Percentiles rank a stretch among this genome's conserved stretches.
These are phyloP conservation scores for Luscinia luscinia DNA, from an alignment of 2,797 vertebrate genomes.

Conservation along the genomic window DNA sequence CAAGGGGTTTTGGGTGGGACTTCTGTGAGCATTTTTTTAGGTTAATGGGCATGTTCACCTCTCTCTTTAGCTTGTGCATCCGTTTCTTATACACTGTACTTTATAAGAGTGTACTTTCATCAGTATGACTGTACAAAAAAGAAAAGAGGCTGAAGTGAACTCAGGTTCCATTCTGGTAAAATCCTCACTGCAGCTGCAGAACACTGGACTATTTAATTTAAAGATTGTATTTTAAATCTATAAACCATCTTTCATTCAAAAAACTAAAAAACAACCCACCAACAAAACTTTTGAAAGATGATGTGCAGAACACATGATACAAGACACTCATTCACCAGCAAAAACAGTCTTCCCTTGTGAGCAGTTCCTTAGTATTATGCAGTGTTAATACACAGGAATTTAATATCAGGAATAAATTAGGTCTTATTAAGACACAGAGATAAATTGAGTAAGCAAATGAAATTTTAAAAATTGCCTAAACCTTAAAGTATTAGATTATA, in stretches of 20 bases:
- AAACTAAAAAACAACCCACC: not conserved
- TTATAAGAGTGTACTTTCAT: not conserved
- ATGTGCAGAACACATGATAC: not conserved
- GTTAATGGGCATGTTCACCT: not conserved
- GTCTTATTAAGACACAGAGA: not conserved
- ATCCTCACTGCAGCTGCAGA: not conserved
- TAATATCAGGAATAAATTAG: not conserved
- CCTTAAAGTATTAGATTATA: not conserved
- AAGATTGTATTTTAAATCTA: not conserved
- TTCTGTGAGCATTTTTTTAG: not conserved
- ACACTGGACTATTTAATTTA: not conserved
- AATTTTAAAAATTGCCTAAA: constrained; percentile 8
- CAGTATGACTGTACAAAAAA: not conserved
- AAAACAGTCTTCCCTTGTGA: not conserved
- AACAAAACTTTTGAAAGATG: not conserved
- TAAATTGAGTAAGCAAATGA: not conserved
- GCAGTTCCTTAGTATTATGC: not conserved
- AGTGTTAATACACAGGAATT: not conserved
- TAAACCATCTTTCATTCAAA: not conserved
- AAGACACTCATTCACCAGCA: not conserved
- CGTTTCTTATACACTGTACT: not conserved
- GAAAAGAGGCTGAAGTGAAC: not conserved
- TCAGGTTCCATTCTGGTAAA: not conserved
- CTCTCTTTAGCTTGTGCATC: not conserved
- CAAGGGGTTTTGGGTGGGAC: accelerated